Evolutionary conservation across 2,113 vertebrate species (phyloP).

Genomic region (Plotosus lineatus): DNA sequence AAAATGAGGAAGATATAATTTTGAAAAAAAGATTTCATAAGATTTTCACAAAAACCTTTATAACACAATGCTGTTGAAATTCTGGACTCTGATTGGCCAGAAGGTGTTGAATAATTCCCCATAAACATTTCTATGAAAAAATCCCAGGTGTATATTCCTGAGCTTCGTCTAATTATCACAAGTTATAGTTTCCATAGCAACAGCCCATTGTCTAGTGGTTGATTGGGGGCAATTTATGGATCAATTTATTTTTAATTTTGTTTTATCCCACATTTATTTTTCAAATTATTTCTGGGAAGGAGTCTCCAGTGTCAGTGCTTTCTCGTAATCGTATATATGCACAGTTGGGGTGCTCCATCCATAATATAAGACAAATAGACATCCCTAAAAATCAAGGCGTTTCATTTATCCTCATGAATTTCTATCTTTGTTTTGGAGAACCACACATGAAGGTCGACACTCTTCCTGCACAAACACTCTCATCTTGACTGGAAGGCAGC

Average conservation of each 20-base stretch:
- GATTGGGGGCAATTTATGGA: not conserved
- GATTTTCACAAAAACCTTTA: not conserved
- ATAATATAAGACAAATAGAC: not conserved
- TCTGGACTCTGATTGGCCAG: not conserved
- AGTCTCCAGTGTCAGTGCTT: not conserved
- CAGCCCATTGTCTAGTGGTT: not conserved
- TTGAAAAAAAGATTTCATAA: not conserved
- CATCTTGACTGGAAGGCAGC: conserved; percentile 2
- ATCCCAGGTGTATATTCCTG: not conserved
- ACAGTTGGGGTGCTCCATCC: not conserved
- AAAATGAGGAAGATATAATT: not conserved
- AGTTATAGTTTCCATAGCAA: not conserved
- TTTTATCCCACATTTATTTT: not conserved
- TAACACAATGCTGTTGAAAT: not conserved
- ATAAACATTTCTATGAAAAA: not conserved
- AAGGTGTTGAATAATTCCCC: not conserved
- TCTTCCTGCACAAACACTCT: not conserved
- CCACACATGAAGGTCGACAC: too few species aligned
- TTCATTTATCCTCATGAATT: not conserved
- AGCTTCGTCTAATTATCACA: not conserved
- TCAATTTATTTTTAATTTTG: too few species aligned
- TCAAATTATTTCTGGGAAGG: too few species aligned
- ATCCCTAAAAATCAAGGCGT: not conserved
- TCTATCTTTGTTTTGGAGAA: not conserved
- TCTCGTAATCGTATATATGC: too few species aligned